Percentiles rank a stretch among this genome's conserved stretches.
Evolutionary conservation across 2,113 vertebrate genomes (phyloP).

Genomic region (Lycaon pictus): DNA sequence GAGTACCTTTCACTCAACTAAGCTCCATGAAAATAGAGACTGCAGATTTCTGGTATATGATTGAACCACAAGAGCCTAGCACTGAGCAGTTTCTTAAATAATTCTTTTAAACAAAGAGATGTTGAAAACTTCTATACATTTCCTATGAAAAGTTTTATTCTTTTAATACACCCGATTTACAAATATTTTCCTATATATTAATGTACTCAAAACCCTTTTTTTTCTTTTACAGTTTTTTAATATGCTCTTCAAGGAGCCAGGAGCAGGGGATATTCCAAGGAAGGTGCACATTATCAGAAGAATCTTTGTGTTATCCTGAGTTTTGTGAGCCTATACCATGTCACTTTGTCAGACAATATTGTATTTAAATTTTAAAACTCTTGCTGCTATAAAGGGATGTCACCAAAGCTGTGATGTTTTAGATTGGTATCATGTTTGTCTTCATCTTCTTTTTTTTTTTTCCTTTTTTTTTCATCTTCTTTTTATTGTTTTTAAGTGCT

Average conservation of each 20-base stretch:
- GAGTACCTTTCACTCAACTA: not conserved
- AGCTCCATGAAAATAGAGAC: not conserved
- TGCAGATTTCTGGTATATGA: not conserved
- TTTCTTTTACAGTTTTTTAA: slow-evolving; percentile 15
- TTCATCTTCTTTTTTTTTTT: not conserved
- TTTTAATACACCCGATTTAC: not conserved
- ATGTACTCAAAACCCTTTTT: not conserved
- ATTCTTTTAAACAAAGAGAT: not conserved
- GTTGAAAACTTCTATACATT: not conserved
- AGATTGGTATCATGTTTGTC: not conserved
- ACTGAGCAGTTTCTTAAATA: slow-evolving; percentile 5
- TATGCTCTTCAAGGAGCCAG: not conserved
- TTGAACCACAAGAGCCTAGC: not conserved
- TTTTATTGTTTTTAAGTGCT: slow-evolving; percentile 31
- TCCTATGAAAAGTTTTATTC: not conserved
- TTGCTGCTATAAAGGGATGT: not conserved
- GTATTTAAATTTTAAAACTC: slow-evolving; percentile 36
- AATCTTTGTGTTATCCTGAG: not conserved
- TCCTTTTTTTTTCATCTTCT: not conserved
- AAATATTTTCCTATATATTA: not conserved
- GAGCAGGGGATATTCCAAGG: not conserved
- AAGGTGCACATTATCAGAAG: not conserved
- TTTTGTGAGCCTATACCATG: not conserved
- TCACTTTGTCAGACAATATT: slow-evolving; percentile 4
- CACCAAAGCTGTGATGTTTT: not conserved